These are phyloP conservation scores for Muntiacus muntjak DNA, from an alignment of 2,113 vertebrate species.

Conservation along the genomic window DNA sequence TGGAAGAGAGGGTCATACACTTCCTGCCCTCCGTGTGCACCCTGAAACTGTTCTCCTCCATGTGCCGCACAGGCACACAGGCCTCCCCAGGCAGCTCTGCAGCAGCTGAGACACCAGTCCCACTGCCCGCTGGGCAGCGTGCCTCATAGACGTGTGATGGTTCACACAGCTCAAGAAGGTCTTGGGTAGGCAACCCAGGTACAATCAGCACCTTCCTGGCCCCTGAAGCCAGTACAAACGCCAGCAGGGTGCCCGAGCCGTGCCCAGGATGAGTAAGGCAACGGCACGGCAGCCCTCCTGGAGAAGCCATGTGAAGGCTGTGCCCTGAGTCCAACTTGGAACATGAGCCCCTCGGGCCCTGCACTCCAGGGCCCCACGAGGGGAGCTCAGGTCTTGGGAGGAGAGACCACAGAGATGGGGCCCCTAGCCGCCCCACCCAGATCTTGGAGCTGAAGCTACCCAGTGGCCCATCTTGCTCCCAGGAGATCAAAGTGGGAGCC, in stretches of 20 bases:
- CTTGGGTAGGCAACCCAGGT: rapidly evolving
- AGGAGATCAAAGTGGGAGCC: neutral
- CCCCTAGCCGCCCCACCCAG: neutral
- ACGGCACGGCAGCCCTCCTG: neutral
- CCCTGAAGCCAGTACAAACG: neutral
- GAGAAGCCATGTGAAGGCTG: neutral
- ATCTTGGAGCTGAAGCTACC: neutral
- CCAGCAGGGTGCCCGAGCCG: neutral
- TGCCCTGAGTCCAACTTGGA: too few species aligned
- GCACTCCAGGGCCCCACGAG: rapidly evolving
- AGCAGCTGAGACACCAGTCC: neutral
- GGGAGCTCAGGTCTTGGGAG: neutral
- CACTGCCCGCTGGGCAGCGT: neutral
- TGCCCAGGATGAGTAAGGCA: rapidly evolving
- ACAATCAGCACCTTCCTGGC: neutral
- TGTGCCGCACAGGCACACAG: rapidly evolving
- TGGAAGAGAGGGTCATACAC: rapidly evolving
- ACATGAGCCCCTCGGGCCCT: neutral
- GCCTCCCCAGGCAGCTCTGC: neutral
- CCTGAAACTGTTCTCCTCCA: neutral
- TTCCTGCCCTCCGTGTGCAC: rapidly evolving
- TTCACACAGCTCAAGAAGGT: rapidly evolving
- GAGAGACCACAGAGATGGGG: neutral
- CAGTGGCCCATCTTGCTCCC: rapidly evolving
- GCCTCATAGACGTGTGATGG: neutral